Base-by-base conservation (phyloP, 2,797 vertebrate genomes). In the Gallinago nigripennis region DNA sequence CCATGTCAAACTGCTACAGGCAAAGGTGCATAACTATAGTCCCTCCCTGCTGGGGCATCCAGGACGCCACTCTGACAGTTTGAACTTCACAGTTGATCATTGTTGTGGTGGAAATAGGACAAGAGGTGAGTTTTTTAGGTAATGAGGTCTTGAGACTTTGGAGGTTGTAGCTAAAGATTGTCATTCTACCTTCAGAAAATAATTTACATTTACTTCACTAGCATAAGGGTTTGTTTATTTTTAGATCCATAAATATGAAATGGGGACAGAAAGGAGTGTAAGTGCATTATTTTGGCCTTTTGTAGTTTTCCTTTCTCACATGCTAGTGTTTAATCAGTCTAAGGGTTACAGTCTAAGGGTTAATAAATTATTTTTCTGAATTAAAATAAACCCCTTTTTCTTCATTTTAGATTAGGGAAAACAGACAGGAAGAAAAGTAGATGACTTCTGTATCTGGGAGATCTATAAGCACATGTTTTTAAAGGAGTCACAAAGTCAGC, bases 51-150 rank as follows among this genome's bases (percentile, higher is more conserved):
- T 31, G n/a, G 66, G 79, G 12, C 4, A 1, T 25, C 41, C 53
- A 35, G 72, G 33, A 15, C 0, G 0, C 50, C 2, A 1, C 48
- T 21, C 43, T 79, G 51, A 66, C 0, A 0, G 1, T 31, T 48
- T 61, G 28, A 61, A 35, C 4, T 0, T 68, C 70, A 30, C 58
- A 33, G 65, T 33, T 4, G 4, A 45, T 86, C 37, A 18, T n/a
- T 64, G 30, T 64, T 70, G 33, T 63, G 48, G 65, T 28, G 17
- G 28, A 92, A 92, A 83, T 69, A 71, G 57, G 51, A 57, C 64
- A 73, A 69, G 41, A 82, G 60, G 28, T 58, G 0, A 0, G 2
- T 56, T 51, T 64, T 61, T 88, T 71, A 73, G 39, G 37, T 88
- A 86, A 82, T n/a, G 65, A 92, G 41, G 50, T 87, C 69, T 58